phyloP scores from a whole-genome alignment of 2,113 vertebrate genomes.

The Mormyrus lacerda region DNA sequence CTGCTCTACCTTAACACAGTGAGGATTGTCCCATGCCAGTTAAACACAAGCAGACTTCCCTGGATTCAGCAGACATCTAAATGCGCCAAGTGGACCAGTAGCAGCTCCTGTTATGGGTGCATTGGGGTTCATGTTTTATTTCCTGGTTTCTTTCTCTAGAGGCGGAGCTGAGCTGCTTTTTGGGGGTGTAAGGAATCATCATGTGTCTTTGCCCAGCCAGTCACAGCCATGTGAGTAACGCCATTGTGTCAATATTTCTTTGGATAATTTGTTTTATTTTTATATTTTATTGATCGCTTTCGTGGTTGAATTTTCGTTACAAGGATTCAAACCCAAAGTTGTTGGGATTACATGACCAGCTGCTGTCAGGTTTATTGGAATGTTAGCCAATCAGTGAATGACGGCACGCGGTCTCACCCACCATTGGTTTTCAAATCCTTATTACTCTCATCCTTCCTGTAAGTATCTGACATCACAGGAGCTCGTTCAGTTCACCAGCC shows the following conservation, averaged over 20 bases:
- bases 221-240: constrained; percentile 84
- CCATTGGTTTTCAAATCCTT: not conserved
- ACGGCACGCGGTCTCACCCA: not conserved
- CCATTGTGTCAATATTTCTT: not conserved
- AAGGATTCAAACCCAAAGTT: not conserved
- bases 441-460: not conserved
- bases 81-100: not conserved
- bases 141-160: constrained; percentile 56
- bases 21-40: not conserved
- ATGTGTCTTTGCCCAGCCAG: constrained; percentile 79
- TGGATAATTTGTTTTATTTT: not conserved
- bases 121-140: not conserved
- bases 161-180: constrained; percentile 93
- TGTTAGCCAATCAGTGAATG: not conserved
- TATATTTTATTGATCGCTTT: not conserved
- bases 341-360: not conserved
- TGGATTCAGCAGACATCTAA: not conserved
- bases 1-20: not conserved
- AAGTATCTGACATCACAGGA: not conserved
- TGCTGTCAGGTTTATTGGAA: not conserved
- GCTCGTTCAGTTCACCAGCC: not conserved
- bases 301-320: not conserved
- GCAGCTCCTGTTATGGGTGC: not conserved
- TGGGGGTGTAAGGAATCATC: constrained; percentile 81
- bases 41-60: not conserved